These are phyloP conservation scores for Gorsachius goisagi DNA, from an alignment of 2,113 vertebrate genomes.

Conservation along the genomic window DNA sequence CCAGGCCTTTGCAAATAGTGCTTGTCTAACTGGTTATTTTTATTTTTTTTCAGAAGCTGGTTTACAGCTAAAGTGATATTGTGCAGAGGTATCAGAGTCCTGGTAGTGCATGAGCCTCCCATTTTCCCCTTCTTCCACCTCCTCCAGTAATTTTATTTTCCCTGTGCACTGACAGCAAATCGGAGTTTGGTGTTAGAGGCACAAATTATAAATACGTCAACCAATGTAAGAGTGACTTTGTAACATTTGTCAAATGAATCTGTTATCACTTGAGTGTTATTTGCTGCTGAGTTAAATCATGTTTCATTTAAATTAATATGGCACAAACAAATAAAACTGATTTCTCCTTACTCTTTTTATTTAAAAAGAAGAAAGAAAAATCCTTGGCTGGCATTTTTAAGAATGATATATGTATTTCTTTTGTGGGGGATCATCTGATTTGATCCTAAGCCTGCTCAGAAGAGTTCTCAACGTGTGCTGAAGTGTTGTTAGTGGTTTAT, in stretches of 20 bases:
- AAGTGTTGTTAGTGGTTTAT: slow-evolving; percentile 18
- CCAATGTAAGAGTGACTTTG: background rate
- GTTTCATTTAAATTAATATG: slow-evolving; percentile 13
- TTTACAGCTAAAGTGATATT: background rate
- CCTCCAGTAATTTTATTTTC: background rate
- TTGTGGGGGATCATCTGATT: background rate
- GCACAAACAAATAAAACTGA: background rate
- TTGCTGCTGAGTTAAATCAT: background rate
- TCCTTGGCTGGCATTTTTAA: background rate
- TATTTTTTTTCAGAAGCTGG: background rate
- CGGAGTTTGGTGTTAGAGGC: background rate
- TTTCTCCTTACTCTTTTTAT: background rate
- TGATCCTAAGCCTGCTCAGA: background rate
- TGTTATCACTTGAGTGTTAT: background rate
- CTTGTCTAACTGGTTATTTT: background rate
- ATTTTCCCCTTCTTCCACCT: background rate
- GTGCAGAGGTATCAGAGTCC: background rate
- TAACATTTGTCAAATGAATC: background rate
- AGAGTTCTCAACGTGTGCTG: background rate
- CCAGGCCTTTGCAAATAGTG: background rate
- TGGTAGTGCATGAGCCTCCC: background rate
- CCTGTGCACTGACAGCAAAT: background rate
- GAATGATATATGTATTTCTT: background rate
- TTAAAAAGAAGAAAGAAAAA: slow-evolving; percentile 1
- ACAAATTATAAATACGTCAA: background rate